Conservation (phyloP, 2,797 vertebrate species). For the Tangara arthus region DNA sequence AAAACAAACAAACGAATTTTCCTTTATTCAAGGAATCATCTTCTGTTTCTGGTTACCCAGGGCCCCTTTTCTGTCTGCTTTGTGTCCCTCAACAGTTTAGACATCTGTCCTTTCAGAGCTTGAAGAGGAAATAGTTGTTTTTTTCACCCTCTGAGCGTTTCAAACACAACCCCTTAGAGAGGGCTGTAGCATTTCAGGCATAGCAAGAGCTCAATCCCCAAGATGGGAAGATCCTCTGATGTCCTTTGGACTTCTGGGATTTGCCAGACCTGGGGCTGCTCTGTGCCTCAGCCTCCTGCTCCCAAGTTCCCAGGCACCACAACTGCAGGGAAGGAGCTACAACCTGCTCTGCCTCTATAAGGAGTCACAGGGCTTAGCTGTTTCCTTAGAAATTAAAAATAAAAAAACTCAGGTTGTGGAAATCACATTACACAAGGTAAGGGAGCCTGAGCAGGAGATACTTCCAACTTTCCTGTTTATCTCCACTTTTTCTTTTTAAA, state of each 20-base stretch:
- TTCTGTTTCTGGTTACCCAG: neutral
- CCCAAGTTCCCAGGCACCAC: neutral
- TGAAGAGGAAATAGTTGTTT: neutral
- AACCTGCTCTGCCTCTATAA: neutral
- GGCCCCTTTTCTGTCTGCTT: neutral
- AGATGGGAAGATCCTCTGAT: neutral
- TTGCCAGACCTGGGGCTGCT: neutral
- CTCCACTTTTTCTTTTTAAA: neutral
- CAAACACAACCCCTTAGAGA: neutral
- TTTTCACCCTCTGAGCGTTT: neutral
- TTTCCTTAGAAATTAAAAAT: neutral
- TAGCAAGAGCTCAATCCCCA: neutral
- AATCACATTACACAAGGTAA: neutral
- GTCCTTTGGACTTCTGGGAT: neutral
- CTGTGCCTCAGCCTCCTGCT: neutral
- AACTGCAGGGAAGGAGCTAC: neutral
- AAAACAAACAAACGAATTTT: neutral
- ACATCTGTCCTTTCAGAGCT: neutral
- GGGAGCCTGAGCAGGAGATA: neutral
- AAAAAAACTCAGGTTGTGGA: neutral
- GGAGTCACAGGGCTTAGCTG: neutral
- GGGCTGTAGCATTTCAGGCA: neutral
- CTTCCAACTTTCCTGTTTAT: neutral
- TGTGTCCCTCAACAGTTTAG: neutral
- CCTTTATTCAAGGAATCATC: neutral